Evolutionary conservation across 2,888 invertebrate genomes (phyloP), one percentile per base, ranked within the genome.

Genomic region (Camponotus fellah): DNA sequence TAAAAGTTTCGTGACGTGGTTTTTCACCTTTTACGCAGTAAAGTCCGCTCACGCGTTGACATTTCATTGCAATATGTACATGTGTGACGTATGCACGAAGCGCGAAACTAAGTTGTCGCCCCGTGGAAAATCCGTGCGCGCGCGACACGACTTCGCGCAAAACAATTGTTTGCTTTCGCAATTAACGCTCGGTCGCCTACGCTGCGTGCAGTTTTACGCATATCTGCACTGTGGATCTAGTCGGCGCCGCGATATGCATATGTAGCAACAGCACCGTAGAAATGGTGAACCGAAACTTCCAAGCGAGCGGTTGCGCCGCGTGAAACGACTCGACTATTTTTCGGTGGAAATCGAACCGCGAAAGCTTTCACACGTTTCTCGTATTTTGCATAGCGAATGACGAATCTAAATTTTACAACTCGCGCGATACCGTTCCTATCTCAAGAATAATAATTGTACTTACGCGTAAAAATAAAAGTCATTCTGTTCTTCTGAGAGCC

Each of bases 101-200:
- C 82, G 82, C 79, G 66, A 83, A 83, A 83, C 82, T 82, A 83
- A 83, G 82, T 82, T 83, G 79, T 77, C 82, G 77, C 58, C 17
- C 14, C 21, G 60, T 82, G 69, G 37, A 83, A 81, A 77, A 79
- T 69, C 66, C 46, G 46, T 37, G 46, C 49, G 37, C 49, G 26
- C 26, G 80, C 68, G 26, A 37, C 80, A 62, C 74, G 77, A 6
- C 46, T 37, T 60, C 71, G 79, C n/a, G 69, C 79, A 79, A 79
- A 83, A 68, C 79, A 83, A 83, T 79, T 83, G 82, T 83, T 83
- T 83, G 82, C 77, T 79, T 83, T 83, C 32, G 69, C 62, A 83
- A 83, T 83, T 83, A 83, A 68, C 68, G 77, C 77, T 77, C 60
- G 82, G 82, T 77, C 66, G 77, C 66, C 77, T 62, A 26, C 62